A percentile compares a stretch with the other conserved stretches of the same genome.
Conservation (phyloP, 2,113 vertebrate genomes). For the Dascyllus trimaculatus region DNA sequence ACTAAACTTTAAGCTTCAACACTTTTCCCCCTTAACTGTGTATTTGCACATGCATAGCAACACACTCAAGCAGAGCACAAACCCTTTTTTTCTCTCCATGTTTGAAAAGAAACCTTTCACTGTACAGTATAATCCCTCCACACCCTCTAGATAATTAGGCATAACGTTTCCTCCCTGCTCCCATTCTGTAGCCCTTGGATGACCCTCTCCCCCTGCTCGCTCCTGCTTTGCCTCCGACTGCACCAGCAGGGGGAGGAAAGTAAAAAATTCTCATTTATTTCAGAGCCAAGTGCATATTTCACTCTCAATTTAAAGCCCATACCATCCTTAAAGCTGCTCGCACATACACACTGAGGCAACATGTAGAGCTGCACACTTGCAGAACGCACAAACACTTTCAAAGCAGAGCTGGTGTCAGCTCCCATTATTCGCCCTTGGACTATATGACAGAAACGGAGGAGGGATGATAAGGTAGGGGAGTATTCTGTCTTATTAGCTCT, state of each 20-base stretch:
- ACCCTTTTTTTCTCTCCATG: slow-evolving; percentile 4
- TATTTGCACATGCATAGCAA: slow-evolving; percentile 24
- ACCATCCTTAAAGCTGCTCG: slow-evolving; percentile 11
- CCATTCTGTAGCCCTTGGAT: slow-evolving; percentile 66
- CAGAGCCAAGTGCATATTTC: slow-evolving; percentile 50
- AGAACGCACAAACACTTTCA: slow-evolving; percentile 34
- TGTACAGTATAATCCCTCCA: slow-evolving; percentile 32
- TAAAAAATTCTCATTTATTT: slow-evolving; percentile 61
- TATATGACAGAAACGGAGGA: slow-evolving; percentile 61
- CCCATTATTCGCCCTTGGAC: slow-evolving; percentile 56
- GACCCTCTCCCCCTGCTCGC: slow-evolving; percentile 72
- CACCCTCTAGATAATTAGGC: slow-evolving; percentile 59
- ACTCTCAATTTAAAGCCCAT: slow-evolving; percentile 44
- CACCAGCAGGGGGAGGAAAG: slow-evolving; percentile 52
- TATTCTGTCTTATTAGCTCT: slow-evolving; percentile 71
- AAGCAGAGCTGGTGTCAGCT: slow-evolving; percentile 53
- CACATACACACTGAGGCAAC: slow-evolving; percentile 9
- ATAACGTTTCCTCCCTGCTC: slow-evolving; percentile 44
- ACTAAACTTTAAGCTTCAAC: slow-evolving; percentile 2
- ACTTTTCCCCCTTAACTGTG: slow-evolving; percentile 5
- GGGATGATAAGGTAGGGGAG: slow-evolving; percentile 72
- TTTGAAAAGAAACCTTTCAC: slow-evolving; percentile 51
- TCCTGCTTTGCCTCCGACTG: slow-evolving; percentile 67
- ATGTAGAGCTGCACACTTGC: slow-evolving; percentile 3
- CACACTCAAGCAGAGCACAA: slow-evolving; percentile 3